Base-by-base conservation (phyloP, 2,797 vertebrate genomes). In the Hydrocynus forskahlii region DNA sequence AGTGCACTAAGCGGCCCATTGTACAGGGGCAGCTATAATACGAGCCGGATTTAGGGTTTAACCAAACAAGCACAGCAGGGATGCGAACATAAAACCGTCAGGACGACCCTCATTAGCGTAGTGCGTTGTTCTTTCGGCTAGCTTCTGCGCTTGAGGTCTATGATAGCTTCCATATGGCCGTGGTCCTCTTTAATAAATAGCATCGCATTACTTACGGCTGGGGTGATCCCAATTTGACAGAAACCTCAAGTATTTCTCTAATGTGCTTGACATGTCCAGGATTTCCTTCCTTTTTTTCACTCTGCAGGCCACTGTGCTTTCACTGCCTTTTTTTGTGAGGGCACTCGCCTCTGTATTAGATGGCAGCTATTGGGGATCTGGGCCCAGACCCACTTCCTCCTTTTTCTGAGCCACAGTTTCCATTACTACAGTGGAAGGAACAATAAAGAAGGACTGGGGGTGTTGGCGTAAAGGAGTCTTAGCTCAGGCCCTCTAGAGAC, bases 391-490 rank as follows among this genome's bases (percentile, higher is more conserved):
- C 87, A 86, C 89, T 89, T 91, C 91, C 91, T 91, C 77, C 87
- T 83, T 88, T 35, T 83, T 86, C 82, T 21, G 78, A 90, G 86
- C 90, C 87, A 87, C 89, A 93, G 86, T 94, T 94, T 95, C 94
- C 93, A 94, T 94, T 92, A 93, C 92, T 88, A 86, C 91, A 91
- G 90, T 93, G 93, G 92, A 94, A 93, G 91, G 89, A 93, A 93
- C 92, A 92, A 92, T 92, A 94, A 93, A 94, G 71, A 79, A 76
- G 84, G 82, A 86, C 90, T 89, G 85, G 89, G 92, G 91, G 90
- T 84, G 66, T 87, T 86, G 75, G 84, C 82, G 75, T 85, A 88
- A 84, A 84, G 87, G 83, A 86, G 81, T 48, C 1, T 64, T 64
- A 54, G 60, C 43, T 50, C 74, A 75, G 40, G 57, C 10, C 43